Evolutionary conservation across 2,113 vertebrate species (phyloP).

Genomic region (Microtus montanus): DNA sequence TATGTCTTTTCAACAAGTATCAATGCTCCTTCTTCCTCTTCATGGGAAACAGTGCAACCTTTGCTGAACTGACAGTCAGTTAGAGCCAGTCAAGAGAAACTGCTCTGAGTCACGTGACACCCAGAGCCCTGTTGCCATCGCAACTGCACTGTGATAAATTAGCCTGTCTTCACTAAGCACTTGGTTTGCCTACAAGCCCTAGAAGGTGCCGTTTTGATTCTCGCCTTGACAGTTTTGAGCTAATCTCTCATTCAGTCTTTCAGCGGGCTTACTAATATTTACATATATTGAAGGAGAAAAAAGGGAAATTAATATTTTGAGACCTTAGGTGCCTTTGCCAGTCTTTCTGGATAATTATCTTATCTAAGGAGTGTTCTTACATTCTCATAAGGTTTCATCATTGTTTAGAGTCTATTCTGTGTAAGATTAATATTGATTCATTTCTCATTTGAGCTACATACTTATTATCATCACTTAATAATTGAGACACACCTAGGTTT

Average conservation of each 20-base stretch:
- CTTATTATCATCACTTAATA: conserved; percentile 70
- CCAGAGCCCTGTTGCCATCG: conserved; percentile 88
- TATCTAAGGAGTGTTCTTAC: conserved; percentile 63
- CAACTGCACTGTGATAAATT: conserved; percentile 90
- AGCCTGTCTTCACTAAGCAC: conserved; percentile 86
- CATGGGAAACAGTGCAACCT: conserved; percentile 83
- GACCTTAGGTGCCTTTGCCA: conserved; percentile 10
- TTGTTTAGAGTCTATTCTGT: conserved; percentile 50
- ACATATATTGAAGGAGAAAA: conserved; percentile 48
- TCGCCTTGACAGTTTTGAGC: conserved; percentile 72
- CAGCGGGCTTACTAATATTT: conserved; percentile 76
- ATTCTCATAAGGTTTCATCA: conserved; percentile 57
- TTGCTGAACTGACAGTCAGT: conserved; percentile 86
- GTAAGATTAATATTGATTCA: conserved; percentile 76
- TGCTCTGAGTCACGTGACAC: conserved; percentile 84
- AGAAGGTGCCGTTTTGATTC: conserved; percentile 80
- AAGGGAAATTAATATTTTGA: conserved; percentile 67
- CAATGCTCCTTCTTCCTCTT: conserved; percentile 82
- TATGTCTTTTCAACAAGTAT: conserved; percentile 82
- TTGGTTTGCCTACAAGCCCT: conserved; percentile 87
- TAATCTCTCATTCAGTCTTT: conserved; percentile 74
- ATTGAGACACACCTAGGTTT: conserved; percentile 81
- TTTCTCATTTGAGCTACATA: conserved; percentile 71
- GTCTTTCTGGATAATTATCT: conserved; percentile 68
- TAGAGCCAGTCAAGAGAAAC: conserved; percentile 85